Base-by-base conservation (phyloP, 2,888 invertebrate genomes). In the Neoaliturus tenellus region DNA sequence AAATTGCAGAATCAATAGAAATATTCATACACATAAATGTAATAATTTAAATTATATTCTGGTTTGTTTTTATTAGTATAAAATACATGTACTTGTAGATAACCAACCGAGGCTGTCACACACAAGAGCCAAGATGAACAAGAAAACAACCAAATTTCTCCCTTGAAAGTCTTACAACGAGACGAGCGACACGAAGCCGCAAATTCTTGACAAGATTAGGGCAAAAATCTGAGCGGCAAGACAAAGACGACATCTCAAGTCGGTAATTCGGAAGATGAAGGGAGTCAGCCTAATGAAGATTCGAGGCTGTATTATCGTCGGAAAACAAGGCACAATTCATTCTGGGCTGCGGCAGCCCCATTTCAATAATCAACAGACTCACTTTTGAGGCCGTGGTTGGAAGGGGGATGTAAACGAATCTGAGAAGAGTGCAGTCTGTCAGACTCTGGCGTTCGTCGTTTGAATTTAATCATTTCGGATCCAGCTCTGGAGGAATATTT, bases 291-390 rank as follows among this genome's bases (percentile, higher is more conserved):
- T 78, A 78, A 78, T 78, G 78, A 78, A 78, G 78, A 78, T 33
- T 23, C 75, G 78, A n/a, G 55, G 31, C 78, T 78, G 78, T 78
- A 78, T 51, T 78, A 78, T 78, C 78, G 35, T 78, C 78, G 25
- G 78, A 78, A 78, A 78, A 78, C 78, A 78, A 78, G 78, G 78
- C 78, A 35, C 78, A 78, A 78, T 78, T 55, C 78, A 78, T 78
- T 55, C 55, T 48, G 55, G 75, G 75, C 78, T 78, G 78, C 31
- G 78, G 55, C 78, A 41, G 44, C 78, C 78, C 78, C 78, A 78
- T 78, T 78, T 78, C 78, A 78, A 78, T 78, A 78, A 78, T 78
- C 78, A 78, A 28, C 20, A 51, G 78, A 78, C 62, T 62, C 31
- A 55, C 55, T 55, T 55, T 55, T 8, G 55, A 75, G 51, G 25